These are phyloP conservation scores for Epirrita christyi DNA, from an alignment of 2,888 invertebrate species.

Conservation along the genomic window DNA sequence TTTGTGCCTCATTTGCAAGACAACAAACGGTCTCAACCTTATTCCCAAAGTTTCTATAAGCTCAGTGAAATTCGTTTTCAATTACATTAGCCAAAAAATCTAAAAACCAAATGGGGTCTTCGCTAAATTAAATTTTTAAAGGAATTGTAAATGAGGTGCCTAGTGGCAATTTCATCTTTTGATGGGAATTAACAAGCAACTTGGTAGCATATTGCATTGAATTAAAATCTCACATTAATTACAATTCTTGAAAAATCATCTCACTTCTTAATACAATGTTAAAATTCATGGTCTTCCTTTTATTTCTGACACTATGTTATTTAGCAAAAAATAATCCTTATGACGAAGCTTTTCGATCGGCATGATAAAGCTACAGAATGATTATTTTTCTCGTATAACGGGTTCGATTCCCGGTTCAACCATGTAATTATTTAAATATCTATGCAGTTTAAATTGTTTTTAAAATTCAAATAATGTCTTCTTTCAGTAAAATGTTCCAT, in stretches of 20 bases:
- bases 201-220: conserved; percentile 9
- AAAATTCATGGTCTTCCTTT: not conserved
- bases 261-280: conserved; percentile 5
- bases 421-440: no score
- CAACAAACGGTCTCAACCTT: conserved; percentile 3
- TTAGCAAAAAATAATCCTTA: no score
- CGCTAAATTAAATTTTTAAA: conserved; percentile 22
- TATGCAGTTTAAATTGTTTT: no score
- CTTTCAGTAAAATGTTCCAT: no score
- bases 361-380: no score
- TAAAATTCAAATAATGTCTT: no score
- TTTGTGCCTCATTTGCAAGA: not conserved
- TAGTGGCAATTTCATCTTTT: conserved; percentile 11
- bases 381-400: no score
- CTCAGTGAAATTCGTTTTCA: conserved; percentile 20
- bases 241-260: conserved; percentile 18
- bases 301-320: no score
- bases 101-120: conserved; percentile 25
- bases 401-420: no score
- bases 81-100: conserved; percentile 25
- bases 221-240: conserved; percentile 20
- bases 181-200: not conserved
- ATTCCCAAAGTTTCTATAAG: conserved; percentile 6
- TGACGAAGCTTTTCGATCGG: no score
- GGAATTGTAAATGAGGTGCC: conserved; percentile 17